Conservation (phyloP, 1,140 invertebrate species). For the Tetramorium alpestre region DNA sequence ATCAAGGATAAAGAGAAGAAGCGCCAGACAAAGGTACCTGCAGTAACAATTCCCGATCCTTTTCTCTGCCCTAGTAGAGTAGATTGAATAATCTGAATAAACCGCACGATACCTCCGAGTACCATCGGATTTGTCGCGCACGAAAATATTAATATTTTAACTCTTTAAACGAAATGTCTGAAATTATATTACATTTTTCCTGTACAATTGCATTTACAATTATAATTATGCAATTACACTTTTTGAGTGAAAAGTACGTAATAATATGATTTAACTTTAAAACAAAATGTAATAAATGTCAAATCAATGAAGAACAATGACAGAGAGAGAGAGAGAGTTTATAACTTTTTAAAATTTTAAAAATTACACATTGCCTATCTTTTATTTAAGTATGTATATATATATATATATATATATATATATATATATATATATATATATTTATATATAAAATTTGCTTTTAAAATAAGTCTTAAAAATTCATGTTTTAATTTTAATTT, state of each 20-base stretch:
- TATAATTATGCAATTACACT: not conserved
- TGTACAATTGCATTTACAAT: conserved; percentile 17
- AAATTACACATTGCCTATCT: not conserved
- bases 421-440: too few species aligned
- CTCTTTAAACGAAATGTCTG: not conserved
- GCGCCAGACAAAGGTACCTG: conserved; percentile 19
- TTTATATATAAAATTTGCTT: not conserved
- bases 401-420: too few species aligned
- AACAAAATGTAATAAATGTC: conserved; percentile 3
- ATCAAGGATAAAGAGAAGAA: conserved; percentile 34
- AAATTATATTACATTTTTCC: conserved; percentile 20
- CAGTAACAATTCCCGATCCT: conserved; percentile 7
- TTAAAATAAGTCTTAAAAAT: conserved; percentile 5
- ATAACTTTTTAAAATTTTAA: not conserved
- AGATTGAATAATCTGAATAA: conserved; percentile 57
- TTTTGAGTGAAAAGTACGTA: not conserved
- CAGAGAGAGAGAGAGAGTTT: not conserved
- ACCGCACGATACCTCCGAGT: conserved; percentile 16
- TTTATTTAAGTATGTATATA: too few species aligned
- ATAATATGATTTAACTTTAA: not conserved
- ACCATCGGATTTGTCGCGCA: conserved; percentile 12
- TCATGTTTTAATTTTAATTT: not conserved
- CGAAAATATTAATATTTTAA: conserved; percentile 42
- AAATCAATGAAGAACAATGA: not conserved
- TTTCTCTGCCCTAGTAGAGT: conserved; percentile 29